These are phyloP conservation scores for Notodromas monacha DNA, from an alignment of 2,888 invertebrate genomes.

Conservation along the genomic window DNA sequence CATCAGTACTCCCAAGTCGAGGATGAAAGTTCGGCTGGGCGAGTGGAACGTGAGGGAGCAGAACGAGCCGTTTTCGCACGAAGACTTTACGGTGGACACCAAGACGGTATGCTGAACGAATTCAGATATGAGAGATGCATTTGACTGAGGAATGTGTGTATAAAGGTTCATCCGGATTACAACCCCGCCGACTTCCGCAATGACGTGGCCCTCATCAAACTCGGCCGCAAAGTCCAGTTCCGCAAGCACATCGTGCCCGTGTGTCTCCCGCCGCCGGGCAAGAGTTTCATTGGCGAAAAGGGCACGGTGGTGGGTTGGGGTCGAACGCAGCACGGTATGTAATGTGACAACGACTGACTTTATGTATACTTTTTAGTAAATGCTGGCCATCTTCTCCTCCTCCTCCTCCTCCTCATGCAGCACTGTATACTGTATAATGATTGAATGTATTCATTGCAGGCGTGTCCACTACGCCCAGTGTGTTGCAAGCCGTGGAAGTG, in stretches of 20 bases:
- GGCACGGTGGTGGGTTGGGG: constrained; percentile 79
- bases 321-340: constrained; percentile 51
- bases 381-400: constrained; percentile 5
- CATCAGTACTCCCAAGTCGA: no score
- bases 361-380: constrained; percentile 8
- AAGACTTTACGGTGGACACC: constrained; percentile 53
- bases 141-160: constrained; percentile 1
- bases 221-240: constrained; percentile 41
- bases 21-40: constrained; percentile 54
- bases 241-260: constrained; percentile 76
- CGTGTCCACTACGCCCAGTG: constrained; percentile 38
- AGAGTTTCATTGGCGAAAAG: constrained; percentile 47
- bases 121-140: not conserved
- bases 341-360: no score
- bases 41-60: constrained; percentile 62
- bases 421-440: no score
- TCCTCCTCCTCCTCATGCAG: no score
- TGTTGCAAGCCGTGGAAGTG: constrained; percentile 25
- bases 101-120: constrained; percentile 30
- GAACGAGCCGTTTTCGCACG: constrained; percentile 45
- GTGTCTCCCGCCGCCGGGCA: constrained; percentile 40
- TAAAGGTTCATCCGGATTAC: constrained; percentile 42
- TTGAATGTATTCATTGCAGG: no score
- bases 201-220: constrained; percentile 30
- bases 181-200: constrained; percentile 68